Evolutionary conservation across 2,888 invertebrate genomes (phyloP).

Genomic region (Ichneumon xanthorius): DNA sequence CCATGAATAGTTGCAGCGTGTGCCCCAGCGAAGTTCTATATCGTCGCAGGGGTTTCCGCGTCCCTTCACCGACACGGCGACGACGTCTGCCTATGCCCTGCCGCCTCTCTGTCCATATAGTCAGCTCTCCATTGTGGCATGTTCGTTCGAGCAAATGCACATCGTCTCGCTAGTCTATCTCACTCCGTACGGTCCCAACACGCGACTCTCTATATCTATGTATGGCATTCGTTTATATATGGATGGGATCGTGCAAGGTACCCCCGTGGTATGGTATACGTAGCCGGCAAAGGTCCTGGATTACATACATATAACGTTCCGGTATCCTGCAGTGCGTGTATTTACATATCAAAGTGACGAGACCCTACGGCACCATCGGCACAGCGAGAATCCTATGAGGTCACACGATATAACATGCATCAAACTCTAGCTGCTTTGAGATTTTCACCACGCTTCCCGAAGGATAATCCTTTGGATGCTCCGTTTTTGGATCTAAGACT

Average conservation of each 20-base stretch:
- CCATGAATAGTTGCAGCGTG: slow-evolving; percentile 64
- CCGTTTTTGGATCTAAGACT: slow-evolving; percentile 70
- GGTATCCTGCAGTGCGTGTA: slow-evolving; percentile 81
- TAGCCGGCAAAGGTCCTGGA: slow-evolving; percentile 56
- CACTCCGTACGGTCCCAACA: slow-evolving; percentile 52
- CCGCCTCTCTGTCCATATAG: slow-evolving; percentile 72
- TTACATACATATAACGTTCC: slow-evolving; percentile 64
- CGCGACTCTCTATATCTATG: slow-evolving; percentile 41
- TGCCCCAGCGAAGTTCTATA: slow-evolving; percentile 54
- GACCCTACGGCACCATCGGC: slow-evolving; percentile 64
- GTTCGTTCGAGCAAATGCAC: slow-evolving; percentile 83
- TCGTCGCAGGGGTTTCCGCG: slow-evolving; percentile 55
- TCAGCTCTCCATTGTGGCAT: slow-evolving; percentile 82
- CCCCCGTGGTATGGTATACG: slow-evolving; percentile 40
- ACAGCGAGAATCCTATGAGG: slow-evolving; percentile 59
- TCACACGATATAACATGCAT: slow-evolving; percentile 67
- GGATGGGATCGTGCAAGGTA: slow-evolving; percentile 35
- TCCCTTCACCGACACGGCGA: slow-evolving; percentile 61
- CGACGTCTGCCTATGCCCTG: slow-evolving; percentile 51
- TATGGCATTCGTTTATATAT: slow-evolving; percentile 42
- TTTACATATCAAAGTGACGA: slow-evolving; percentile 85
- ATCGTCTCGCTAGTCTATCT: slow-evolving; percentile 73
- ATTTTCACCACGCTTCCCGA: slow-evolving; percentile 49
- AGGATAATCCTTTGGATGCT: slow-evolving; percentile 71
- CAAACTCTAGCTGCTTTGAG: slow-evolving; percentile 33